Conservation (phyloP, 2,888 invertebrate species). For the Sthenelais limicola region DNA sequence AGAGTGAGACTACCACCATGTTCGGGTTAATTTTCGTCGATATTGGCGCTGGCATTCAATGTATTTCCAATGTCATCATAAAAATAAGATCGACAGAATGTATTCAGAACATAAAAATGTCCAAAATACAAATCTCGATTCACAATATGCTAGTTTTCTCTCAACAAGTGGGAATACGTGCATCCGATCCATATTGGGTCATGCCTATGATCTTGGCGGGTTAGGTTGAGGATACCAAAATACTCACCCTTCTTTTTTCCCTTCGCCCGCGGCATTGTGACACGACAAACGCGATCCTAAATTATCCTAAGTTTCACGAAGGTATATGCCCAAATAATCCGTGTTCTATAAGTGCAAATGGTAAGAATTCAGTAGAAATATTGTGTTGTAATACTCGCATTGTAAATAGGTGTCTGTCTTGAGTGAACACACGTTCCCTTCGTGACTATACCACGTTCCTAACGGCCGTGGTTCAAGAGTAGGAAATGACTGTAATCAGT, state of each 20-base stretch:
- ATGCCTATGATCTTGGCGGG: too few species aligned
- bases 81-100: too few species aligned
- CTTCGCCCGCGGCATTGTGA: slow-evolving; percentile 39
- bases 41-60: too few species aligned
- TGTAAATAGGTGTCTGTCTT: slow-evolving; percentile 33
- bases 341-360: slow-evolving; percentile 41
- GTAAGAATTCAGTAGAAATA: slow-evolving; percentile 41
- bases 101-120: too few species aligned
- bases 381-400: slow-evolving; percentile 40
- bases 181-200: too few species aligned
- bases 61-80: too few species aligned
- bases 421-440: slow-evolving; percentile 42
- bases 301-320: slow-evolving; percentile 44
- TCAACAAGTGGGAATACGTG: too few species aligned
- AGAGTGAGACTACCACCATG: too few species aligned
- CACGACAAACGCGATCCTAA: slow-evolving; percentile 30
- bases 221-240: not conserved
- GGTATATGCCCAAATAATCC: slow-evolving; percentile 46
- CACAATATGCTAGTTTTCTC: too few species aligned
- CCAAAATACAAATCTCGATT: too few species aligned
- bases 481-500: not conserved
- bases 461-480: not conserved
- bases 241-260: slow-evolving; percentile 41
- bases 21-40: too few species aligned
- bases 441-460: slow-evolving; percentile 32